phyloP scores from a whole-genome alignment of 2,888 invertebrate genomes.

The Polyommatus iphigenia region DNA sequence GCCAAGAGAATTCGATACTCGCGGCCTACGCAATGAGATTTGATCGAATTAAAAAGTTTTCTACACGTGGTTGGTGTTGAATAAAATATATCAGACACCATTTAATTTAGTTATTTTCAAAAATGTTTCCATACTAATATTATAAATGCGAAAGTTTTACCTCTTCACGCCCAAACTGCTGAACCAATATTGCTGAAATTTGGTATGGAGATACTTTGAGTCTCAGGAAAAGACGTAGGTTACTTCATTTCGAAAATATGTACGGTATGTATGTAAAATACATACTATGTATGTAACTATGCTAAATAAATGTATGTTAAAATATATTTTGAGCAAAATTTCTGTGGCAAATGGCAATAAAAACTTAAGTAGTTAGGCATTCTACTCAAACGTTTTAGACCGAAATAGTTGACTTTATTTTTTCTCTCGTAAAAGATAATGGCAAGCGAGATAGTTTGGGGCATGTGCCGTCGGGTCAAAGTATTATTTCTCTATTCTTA shows the following conservation, averaged over 20 bases:
- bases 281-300: too few relatives aligned
- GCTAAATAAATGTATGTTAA: neutral
- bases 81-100: too few relatives aligned
- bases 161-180: neutral
- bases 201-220: neutral
- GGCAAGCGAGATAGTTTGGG: neutral
- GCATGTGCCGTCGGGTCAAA: slow-evolving; percentile 1
- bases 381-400: neutral
- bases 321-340: neutral
- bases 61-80: neutral
- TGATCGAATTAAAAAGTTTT: neutral
- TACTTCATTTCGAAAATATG: neutral
- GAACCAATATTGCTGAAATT: neutral
- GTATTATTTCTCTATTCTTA: slow-evolving; percentile 3
- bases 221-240: neutral
- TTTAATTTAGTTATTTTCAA: too few relatives aligned
- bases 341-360: neutral
- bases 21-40: slow-evolving; percentile 1
- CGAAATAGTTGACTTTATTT: slow-evolving; percentile 10
- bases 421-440: slow-evolving; percentile 16
- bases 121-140: neutral
- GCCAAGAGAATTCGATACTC: slow-evolving; percentile 10
- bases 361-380: neutral
- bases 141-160: neutral
- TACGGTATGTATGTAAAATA: too few relatives aligned